Evolutionary conservation across 2,113 vertebrate genomes (phyloP).

Genomic region (Erythrolamprus reginae): DNA sequence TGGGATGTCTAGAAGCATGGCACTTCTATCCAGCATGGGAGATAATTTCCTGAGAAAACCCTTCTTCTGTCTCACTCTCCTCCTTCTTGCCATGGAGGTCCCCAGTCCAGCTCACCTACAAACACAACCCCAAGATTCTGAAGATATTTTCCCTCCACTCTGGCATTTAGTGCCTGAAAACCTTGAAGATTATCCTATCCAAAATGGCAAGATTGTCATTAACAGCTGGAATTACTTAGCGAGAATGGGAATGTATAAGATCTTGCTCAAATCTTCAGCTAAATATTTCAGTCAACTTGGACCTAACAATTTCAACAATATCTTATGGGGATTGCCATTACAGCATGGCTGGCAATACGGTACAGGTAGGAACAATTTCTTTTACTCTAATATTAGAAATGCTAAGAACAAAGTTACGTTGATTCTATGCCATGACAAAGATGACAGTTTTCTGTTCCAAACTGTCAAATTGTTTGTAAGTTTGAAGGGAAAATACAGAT

Average conservation of each 20-base stretch:
- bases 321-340: constrained; percentile 81
- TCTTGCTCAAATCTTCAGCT: constrained; percentile 68
- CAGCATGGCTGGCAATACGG: constrained; percentile 82
- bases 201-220: constrained; percentile 57
- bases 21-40: constrained; percentile 5
- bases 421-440: background rate
- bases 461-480: background rate
- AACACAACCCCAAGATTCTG: fast-evolving
- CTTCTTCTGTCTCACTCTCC: constrained; percentile 23
- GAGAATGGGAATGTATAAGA: constrained; percentile 77
- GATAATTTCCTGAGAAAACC: background rate
- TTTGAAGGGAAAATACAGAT: background rate
- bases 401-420: background rate
- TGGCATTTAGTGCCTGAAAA: constrained; percentile 67
- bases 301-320: constrained; percentile 59
- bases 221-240: constrained; percentile 74
- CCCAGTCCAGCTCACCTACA: fast-evolving
- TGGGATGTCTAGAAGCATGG: background rate
- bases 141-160: constrained; percentile 58
- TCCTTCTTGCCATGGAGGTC: background rate
- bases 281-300: constrained; percentile 70
- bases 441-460: background rate
- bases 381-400: constrained; percentile 1
- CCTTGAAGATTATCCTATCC: constrained; percentile 55
- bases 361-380: constrained; percentile 72